These are phyloP conservation scores for Torymus tubicola DNA, from an alignment of 2,888 invertebrate species.

Conservation along the genomic window DNA sequence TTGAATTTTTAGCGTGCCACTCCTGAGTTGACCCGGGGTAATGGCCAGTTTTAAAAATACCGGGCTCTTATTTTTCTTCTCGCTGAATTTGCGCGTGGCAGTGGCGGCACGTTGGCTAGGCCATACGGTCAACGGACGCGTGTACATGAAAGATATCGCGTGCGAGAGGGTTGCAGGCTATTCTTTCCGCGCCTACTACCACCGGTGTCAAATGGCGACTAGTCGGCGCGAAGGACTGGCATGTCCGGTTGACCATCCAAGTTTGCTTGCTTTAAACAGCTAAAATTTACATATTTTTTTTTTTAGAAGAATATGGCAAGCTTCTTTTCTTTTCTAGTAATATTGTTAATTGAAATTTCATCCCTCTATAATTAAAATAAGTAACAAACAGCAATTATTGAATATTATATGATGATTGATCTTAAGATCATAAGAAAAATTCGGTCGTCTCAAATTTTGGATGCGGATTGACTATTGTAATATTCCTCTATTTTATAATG, in stretches of 20 bases:
- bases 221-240: no score
- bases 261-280: background rate
- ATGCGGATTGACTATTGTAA: no score
- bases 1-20: constrained; percentile 19
- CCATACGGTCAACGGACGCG: constrained; percentile 26
- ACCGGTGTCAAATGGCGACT: no score
- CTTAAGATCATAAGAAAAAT: no score
- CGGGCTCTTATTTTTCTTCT: background rate
- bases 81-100: constrained; percentile 5
- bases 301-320: no score
- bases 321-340: no score
- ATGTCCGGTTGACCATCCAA: background rate
- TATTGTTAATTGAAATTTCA: no score
- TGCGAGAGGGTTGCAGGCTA: background rate
- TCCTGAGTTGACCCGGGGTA: constrained; percentile 18
- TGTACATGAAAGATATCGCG: constrained; percentile 16
- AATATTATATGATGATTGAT: no score
- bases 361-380: no score
- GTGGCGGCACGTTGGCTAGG: background rate
- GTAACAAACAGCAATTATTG: no score
- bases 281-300: background rate
- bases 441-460: no score
- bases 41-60: constrained; percentile 43
- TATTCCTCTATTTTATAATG: no score
- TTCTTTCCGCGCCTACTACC: background rate